Evolutionary conservation across 2,888 invertebrate genomes (phyloP).

Genomic region (Synergus japonicus): DNA sequence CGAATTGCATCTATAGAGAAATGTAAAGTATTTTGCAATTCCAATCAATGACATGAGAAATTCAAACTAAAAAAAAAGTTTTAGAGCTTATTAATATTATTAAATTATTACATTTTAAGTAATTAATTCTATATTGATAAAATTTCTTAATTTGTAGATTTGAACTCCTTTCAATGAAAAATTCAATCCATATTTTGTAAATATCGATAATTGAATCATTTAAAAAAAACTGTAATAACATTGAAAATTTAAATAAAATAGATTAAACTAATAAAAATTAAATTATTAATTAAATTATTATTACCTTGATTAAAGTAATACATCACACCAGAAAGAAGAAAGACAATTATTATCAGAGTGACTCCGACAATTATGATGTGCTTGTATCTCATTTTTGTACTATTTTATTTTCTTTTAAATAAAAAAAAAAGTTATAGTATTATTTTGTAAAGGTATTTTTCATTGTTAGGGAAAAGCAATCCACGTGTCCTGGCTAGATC

Average conservation of each 20-base stretch:
- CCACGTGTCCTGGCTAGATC: constrained; percentile 47
- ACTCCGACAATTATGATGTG: constrained; percentile 66
- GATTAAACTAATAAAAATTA: background rate
- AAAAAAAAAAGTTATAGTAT: background rate
- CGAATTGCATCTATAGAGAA: background rate
- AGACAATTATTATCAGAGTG: constrained; percentile 63
- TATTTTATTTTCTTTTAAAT: constrained; percentile 7
- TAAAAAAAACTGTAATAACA: background rate
- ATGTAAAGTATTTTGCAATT: background rate
- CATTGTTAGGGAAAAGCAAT: constrained; percentile 36
- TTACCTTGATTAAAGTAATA: constrained; percentile 74
- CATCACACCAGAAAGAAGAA: constrained; percentile 68
- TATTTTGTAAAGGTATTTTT: background rate
- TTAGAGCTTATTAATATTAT: background rate
- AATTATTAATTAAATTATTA: no score
- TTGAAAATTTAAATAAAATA: constrained; percentile 11
- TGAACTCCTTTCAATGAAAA: no score
- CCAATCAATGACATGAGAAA: background rate
- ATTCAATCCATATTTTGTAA: background rate
- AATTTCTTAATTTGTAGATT: no score
- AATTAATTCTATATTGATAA: background rate
- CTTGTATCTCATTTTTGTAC: constrained; percentile 67
- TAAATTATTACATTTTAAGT: background rate
- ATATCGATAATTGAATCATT: background rate
- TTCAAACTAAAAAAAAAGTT: no score